Base-by-base conservation (phyloP, 2,888 invertebrate species). In the Nomada ruficornis region DNA sequence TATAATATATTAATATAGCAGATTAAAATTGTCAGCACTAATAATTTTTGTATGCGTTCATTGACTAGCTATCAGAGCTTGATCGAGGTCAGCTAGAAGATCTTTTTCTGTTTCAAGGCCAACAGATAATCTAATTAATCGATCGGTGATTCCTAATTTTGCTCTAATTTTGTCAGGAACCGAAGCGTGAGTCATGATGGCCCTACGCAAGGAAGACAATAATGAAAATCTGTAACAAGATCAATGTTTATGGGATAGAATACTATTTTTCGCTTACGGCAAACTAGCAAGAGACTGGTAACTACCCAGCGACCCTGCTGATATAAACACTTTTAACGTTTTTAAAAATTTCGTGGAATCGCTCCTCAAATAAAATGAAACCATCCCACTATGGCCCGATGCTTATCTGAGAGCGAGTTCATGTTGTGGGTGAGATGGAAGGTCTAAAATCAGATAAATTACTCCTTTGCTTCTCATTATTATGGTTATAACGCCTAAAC, bases 271-370 rank as follows among this genome's bases (percentile, higher is more conserved):
- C 82, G 96, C 97, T 96, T 95, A 98, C 97, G 99, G 99, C 86
- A 99, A 95, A 94, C 99, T 98, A 3, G 98, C 98, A 85, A 99
- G 95, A 92, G 98, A 98, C 93, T 99, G 99, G 91, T 97, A 98
- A 75, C 99, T 99, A 67, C 99, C 99, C 80, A 99, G 95, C 92
- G 98, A 99, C 93, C 98, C 99, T 5, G 99, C 99, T 70, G 98
- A 94, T 0, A 95, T 96, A 93, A 99, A 98, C 36, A 98, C 89
- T 94, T 98, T 97, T 47, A 98, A 94, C 7, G 96, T 93, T 87
- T 96, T 95, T 29, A 98, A 94, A 91, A 99, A 97, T 74, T 95
- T 96, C 76, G 95, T 95, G 0, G 98, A 96, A 88, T 98, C 96
- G 0, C 98, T 98, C 90, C 96, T 96, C 42, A 99, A 95, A 90